Evolutionary conservation across 2,888 invertebrate genomes (phyloP), one percentile per base, ranked within the genome.

Genomic region (Nezara viridula): DNA sequence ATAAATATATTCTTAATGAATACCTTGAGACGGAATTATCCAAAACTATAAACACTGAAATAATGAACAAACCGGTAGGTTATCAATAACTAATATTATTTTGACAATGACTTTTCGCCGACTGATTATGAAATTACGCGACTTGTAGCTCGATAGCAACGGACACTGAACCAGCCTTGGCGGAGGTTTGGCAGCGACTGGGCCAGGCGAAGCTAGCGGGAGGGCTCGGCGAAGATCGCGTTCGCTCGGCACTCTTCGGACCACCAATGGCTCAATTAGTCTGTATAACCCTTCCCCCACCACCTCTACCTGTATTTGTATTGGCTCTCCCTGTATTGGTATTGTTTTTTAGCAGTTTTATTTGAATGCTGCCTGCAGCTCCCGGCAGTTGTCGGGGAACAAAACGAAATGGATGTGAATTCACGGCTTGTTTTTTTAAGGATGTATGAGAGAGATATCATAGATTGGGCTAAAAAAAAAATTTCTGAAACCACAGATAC

Each of bases 1-100:
- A 50, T 40, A 81, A 44, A 81, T 37, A 21, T 14, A 55, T 55
- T 55, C 40, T 86, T 21, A 40, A 37, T 86, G 40, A 73, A 73
- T 86, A 86, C 86, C 86, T 86, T 86, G 86, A 55, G 86, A 55
- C 55, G 55, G 86, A 86, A 86, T 86, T 50, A 86, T 86, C 86
- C 86, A 86, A 86, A 86, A 86, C 55, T 86, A 55, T n/a, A n/a
- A 40, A 55, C 86, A 86, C 86, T 86, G 60, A 86, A 40, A 86
- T 7, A 55, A 86, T 40, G 19, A 86, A 81, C 81, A 40, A n/a
- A 81, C 44, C 81, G 81, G 14, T 2, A 44, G 12, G 7, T 47
- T 37, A 81, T n/a, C 77, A 44, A 77, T n/a, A 81, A 81, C 40
- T 19, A 12, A 40, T 37, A 44, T n/a, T n/a, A 44, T n/a, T 12